These are phyloP conservation scores for Anthrax anthrax DNA, from an alignment of 2,888 invertebrate species.

Conservation along the genomic window DNA sequence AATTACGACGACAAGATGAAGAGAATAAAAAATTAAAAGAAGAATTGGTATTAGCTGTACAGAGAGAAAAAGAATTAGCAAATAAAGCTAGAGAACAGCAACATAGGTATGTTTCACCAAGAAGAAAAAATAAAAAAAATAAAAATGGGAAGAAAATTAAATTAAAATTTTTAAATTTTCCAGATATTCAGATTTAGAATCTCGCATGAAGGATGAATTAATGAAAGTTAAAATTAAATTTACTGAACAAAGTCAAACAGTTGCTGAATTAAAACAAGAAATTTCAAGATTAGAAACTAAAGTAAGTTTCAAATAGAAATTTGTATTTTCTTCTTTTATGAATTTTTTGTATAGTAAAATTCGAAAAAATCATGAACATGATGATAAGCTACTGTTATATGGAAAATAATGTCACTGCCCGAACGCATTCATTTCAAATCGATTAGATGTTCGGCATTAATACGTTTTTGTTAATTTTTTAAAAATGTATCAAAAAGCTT, in stretches of 20 bases:
- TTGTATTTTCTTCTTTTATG: background rate
- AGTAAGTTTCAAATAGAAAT: constrained; percentile 36
- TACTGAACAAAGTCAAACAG: constrained; percentile 84
- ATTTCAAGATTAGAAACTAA: constrained; percentile 86
- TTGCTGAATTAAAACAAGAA: constrained; percentile 86
- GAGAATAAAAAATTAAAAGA: constrained; percentile 75
- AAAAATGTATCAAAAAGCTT: too few relatives aligned
- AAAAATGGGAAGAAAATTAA: background rate
- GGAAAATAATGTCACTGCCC: background rate
- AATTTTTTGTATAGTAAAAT: constrained; percentile 1
- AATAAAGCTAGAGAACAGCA: constrained; percentile 71
- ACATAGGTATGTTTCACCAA: constrained; percentile 42
- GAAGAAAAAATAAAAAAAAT: background rate
- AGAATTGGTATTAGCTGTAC: constrained; percentile 57
- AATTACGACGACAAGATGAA: constrained; percentile 81
- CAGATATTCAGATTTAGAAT: constrained; percentile 35
- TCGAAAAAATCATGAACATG: too few relatives aligned
- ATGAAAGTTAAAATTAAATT: constrained; percentile 90
- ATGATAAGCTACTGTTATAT: too few relatives aligned
- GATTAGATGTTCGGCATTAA: too few relatives aligned
- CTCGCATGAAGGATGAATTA: constrained; percentile 63
- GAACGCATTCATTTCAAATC: too few relatives aligned
- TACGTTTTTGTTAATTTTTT: too few relatives aligned
- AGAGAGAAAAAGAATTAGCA: constrained; percentile 59
- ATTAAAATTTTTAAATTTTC: background rate